Base-by-base conservation (phyloP, 2,113 vertebrate genomes). In the Strix uralensis region DNA sequence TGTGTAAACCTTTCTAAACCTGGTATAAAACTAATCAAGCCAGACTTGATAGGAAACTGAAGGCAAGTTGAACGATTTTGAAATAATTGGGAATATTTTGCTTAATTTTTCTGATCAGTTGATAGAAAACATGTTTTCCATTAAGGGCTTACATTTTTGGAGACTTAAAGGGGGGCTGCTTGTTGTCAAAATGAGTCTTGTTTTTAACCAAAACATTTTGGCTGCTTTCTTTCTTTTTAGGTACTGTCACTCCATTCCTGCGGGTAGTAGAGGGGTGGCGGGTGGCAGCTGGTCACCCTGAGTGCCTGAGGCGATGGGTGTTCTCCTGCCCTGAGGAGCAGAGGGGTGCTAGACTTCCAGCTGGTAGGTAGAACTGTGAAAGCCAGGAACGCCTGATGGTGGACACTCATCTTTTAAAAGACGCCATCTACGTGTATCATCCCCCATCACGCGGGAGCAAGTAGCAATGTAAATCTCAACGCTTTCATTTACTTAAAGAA, bases 351-450 rank as follows among this genome's bases (percentile, higher is more conserved):
- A 18, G 38, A 12, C 36, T 46, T 54, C 13, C 38, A 54, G 49
- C 36, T 29, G 54, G 30, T 29, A 44, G 66, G n/a, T 19, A 38
- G 62, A 32, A 61, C 30, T 36, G 22, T 18, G n/a, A 72, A 36
- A 69, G 36, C 36, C 44, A 67, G 66, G 34, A 46, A 55, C 4
- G 19, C 1, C 0, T 14, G 34, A 10, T 7, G 27, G 25, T 38
- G 44, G 78, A 57, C 25, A 10, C 27, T 21, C 3, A 2, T 38
- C 29, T 40, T 61, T 17, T 32, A 2, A 20, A 67, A 26, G 62
- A 5, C n/a, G 23, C n/a, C 22, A 2, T 44, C 44, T 46, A 46
- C 0, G 0, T n/a, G 13, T 47, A 13, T 62, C 25, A 13, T 44
- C 22, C 26, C 40, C 23, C 49, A 6, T 12, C 21, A 5, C 3